Evolutionary conservation across 2,888 invertebrate species (phyloP).

Genomic region (Drosophila eohydei): DNA sequence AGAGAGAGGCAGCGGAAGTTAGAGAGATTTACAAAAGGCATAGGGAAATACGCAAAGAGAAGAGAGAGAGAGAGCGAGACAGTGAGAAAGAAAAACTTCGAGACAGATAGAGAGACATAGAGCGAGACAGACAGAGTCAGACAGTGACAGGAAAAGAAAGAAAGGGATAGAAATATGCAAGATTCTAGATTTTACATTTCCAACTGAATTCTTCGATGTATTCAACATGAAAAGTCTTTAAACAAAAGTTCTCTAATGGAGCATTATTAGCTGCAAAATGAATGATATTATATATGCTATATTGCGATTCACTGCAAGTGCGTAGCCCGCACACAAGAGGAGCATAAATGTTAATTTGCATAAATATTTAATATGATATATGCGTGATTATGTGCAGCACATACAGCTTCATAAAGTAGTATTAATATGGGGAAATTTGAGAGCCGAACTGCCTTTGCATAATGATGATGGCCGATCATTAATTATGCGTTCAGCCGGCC

Average conservation of each 20-base stretch:
- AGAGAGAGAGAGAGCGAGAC: no score
- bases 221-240: no score
- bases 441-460: conserved; percentile 37
- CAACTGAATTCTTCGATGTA: no score
- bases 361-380: background rate
- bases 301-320: no score
- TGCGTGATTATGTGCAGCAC: background rate
- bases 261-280: background rate
- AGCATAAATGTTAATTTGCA: background rate
- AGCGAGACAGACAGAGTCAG: no score
- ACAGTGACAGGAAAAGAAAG: background rate
- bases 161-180: no score
- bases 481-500: conserved; percentile 43
- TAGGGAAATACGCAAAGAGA: no score
- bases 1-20: background rate
- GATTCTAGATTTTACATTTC: no score
- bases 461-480: conserved; percentile 54
- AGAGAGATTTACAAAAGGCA: no score
- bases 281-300: background rate
- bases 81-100: no score
- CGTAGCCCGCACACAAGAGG: background rate
- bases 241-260: background rate
- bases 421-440: conserved; percentile 42
- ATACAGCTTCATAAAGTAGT: background rate
- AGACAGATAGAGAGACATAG: no score